A percentile compares a stretch with the other conserved stretches of the same genome.
These are phyloP conservation scores for Bombus sylvicola DNA, from an alignment of 1,140 invertebrate genomes.

Conservation along the genomic window DNA sequence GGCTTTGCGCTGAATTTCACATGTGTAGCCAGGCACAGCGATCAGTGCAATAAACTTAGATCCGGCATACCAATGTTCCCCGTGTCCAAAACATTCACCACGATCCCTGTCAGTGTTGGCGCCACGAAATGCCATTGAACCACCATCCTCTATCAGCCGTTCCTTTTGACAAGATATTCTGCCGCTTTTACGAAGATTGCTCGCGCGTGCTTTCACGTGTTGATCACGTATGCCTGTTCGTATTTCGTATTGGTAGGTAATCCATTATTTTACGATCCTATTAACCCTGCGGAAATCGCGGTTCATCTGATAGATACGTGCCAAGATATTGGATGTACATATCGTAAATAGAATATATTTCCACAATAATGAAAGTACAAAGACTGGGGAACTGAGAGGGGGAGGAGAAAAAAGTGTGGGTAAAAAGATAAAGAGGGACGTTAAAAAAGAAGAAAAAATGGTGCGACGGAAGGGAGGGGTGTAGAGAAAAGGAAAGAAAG, in stretches of 20 bases:
- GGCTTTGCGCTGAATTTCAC: constrained; percentile 69
- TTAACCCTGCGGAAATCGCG: neutral
- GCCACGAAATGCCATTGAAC: constrained; percentile 54
- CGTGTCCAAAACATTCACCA: constrained; percentile 61
- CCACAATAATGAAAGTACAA: too few relatives aligned
- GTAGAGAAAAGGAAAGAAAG: too few relatives aligned
- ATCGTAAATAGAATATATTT: too few relatives aligned
- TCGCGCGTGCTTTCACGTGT: constrained; percentile 44
- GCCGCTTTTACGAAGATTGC: constrained; percentile 40
- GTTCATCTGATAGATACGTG: neutral
- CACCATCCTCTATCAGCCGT: neutral
- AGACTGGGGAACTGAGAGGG: too few relatives aligned
- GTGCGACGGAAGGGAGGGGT: too few relatives aligned
- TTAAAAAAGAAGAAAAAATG: too few relatives aligned
- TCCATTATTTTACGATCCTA: neutral
- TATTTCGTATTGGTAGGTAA: constrained; percentile 28
- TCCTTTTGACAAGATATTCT: constrained; percentile 20
- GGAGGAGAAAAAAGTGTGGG: too few relatives aligned
- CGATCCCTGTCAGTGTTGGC: constrained; percentile 44
- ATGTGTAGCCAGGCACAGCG: constrained; percentile 65
- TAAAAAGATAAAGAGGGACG: too few relatives aligned
- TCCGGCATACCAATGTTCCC: constrained; percentile 58
- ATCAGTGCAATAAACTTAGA: constrained; percentile 68
- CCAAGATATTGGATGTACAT: too few relatives aligned
- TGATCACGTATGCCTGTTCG: constrained; percentile 37